Evolutionary conservation across 2,797 vertebrate species (phyloP), one percentile per base, ranked within the genome.

Genomic region (Oryzias sinensis): DNA sequence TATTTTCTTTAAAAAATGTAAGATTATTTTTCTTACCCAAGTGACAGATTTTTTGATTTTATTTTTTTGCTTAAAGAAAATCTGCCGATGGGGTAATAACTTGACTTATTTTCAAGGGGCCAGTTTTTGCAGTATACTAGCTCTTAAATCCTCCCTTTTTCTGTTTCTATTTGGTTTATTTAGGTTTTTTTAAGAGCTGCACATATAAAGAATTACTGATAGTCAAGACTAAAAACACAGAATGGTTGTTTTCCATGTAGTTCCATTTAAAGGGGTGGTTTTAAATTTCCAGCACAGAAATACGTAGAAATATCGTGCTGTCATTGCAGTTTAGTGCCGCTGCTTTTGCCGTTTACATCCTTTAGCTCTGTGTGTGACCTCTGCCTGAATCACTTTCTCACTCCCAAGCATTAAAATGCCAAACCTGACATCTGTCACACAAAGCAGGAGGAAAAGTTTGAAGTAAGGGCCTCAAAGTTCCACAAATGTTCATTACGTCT

Each of bases 61-160:
- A 18, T 9, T 33, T 2, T 1, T 8, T 33, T 8, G 2, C 8
- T 33, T 33, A 33, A 33, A 33, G 2, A 33, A 33, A 33, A 9
- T 8, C 29, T 33, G 2, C 7, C 8, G 9, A 33, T 33, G 29
- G 29, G 29, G 3, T 33, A 33, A 33, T 7, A 33, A 3, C 9
- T 33, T 8, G 7, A 2, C 8, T 33, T 8, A 9, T 33, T 33
- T 33, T 8, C 8, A 11, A 33, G 29, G 29, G 77, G 80, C 57
- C 59, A 66, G 79, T 59, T 80, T 59, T 77, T 85, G 72, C 58
- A 80, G 78, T 78, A 78, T 84, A 85, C 65, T 75, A 75, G 65
- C 51, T 70, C 16, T 58, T 79, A 59, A 65, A 46, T 18, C 68
- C 53, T 56, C 15, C 43, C 46, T 27, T 61, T 47, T 44, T 52